Percentiles rank a stretch among this genome's conserved stretches.
phyloP scores from a whole-genome alignment of 2,797 vertebrate species.

The Gallinago solitaria region DNA sequence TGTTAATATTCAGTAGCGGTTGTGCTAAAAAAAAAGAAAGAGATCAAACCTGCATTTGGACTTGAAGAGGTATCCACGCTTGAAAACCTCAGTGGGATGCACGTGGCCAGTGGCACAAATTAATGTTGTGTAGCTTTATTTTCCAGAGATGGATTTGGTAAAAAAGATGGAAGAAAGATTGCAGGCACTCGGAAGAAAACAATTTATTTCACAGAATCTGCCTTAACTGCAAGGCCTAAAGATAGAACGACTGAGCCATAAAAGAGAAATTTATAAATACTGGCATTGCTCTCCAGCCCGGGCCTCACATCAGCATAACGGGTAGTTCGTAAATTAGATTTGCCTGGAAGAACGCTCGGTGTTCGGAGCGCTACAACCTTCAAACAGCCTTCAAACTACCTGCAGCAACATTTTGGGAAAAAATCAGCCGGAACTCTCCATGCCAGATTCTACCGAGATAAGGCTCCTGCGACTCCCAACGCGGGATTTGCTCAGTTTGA shows the following conservation, averaged over 20 bases:
- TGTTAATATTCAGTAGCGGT: background rate
- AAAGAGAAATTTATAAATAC: slow-evolving; percentile 4
- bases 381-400: background rate
- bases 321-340: background rate
- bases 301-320: background rate
- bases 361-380: background rate
- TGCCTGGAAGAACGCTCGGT: background rate
- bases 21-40: background rate
- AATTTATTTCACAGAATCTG: background rate
- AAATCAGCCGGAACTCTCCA: background rate
- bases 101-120: background rate
- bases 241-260: background rate
- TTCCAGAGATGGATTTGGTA: background rate
- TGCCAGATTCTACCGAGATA: background rate
- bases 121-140: background rate
- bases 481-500: background rate
- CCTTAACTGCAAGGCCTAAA: background rate
- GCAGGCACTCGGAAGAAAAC: background rate
- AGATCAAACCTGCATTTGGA: background rate
- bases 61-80: background rate
- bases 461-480: background rate
- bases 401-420: background rate
- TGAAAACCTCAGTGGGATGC: background rate
- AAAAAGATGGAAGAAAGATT: background rate
- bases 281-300: slow-evolving; percentile 6